A percentile compares a stretch with the other conserved stretches of the same genome.
These are phyloP conservation scores for Idris sp. DNA, from an alignment of 1,140 invertebrate genomes.

Conservation along the genomic window DNA sequence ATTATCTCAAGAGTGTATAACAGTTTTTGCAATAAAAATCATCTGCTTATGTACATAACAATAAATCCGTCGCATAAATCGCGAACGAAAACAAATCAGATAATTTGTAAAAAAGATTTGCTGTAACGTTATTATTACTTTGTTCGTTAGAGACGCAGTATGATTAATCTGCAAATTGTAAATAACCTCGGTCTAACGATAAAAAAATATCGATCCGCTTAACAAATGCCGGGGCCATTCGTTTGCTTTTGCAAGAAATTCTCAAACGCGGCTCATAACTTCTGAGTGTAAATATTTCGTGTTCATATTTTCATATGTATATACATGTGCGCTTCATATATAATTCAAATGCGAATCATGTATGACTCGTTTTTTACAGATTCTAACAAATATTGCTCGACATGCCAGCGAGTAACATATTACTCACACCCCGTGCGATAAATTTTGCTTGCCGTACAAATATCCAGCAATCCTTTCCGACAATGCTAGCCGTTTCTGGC, in stretches of 20 bases:
- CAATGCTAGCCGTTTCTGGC: constrained; percentile 34
- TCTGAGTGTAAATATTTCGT: constrained; percentile 35
- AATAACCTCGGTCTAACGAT: constrained; percentile 1
- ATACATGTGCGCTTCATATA: constrained; percentile 22
- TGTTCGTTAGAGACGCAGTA: neutral
- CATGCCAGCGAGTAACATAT: constrained; percentile 29
- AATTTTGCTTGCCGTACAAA: constrained; percentile 33
- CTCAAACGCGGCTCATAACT: constrained; percentile 32
- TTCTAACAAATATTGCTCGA: constrained; percentile 37
- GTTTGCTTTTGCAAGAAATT: constrained; percentile 11
- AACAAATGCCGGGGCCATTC: constrained; percentile 22
- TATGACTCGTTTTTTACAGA: constrained; percentile 41
- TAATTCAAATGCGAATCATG: constrained; percentile 42
- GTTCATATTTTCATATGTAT: constrained; percentile 13
- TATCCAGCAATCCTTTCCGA: constrained; percentile 51
- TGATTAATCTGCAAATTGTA: constrained; percentile 15
- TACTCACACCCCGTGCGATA: constrained; percentile 28
- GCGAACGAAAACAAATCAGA: too few species aligned
- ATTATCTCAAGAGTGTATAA: too few species aligned
- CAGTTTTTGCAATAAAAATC: neutral
- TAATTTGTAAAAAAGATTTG: too few species aligned
- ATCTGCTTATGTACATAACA: too few species aligned
- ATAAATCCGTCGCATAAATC: too few species aligned
- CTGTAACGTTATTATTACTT: neutral
- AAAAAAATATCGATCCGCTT: constrained; percentile 21